Evolutionary conservation across 2,888 invertebrate species (phyloP).

Genomic region (Drosophila mettleri): DNA sequence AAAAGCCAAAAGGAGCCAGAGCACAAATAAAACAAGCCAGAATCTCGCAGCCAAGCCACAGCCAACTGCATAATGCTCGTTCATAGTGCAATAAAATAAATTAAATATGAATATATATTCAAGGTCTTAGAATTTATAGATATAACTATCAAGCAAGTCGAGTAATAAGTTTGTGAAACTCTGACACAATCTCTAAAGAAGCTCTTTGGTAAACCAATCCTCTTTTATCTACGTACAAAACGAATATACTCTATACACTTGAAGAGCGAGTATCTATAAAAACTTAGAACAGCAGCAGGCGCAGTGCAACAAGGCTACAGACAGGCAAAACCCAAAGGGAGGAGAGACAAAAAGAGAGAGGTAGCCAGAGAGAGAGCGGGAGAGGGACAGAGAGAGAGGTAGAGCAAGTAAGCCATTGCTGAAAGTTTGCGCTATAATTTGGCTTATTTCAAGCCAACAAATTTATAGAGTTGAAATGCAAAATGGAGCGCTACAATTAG

Average conservation of each 20-base stretch:
- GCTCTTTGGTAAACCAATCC: no score
- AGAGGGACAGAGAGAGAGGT: conserved; percentile 3
- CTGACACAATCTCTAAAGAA: neutral
- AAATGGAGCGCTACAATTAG: conserved; percentile 70
- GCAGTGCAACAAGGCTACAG: conserved; percentile 56
- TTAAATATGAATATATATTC: no score
- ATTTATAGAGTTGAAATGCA: conserved; percentile 76
- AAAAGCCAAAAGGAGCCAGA: conserved; percentile 67
- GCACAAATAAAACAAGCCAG: conserved; percentile 1
- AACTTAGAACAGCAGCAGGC: conserved; percentile 64
- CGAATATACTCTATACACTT: neutral
- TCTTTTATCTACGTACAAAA: no score
- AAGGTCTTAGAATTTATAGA: no score
- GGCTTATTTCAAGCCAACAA: conserved; percentile 70
- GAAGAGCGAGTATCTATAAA: neutral
- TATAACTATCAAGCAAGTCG: no score
- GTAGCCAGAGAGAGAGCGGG: neutral
- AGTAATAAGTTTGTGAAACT: no score
- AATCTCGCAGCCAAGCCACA: neutral
- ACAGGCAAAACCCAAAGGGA: conserved; percentile 5
- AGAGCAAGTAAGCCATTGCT: conserved; percentile 15
- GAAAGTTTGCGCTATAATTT: conserved; percentile 72
- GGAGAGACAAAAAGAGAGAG: conserved; percentile 10
- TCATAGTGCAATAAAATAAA: neutral
- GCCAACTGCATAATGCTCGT: neutral